Conservation (phyloP, 2,888 invertebrate genomes). For the Rotaria sp. region DNA sequence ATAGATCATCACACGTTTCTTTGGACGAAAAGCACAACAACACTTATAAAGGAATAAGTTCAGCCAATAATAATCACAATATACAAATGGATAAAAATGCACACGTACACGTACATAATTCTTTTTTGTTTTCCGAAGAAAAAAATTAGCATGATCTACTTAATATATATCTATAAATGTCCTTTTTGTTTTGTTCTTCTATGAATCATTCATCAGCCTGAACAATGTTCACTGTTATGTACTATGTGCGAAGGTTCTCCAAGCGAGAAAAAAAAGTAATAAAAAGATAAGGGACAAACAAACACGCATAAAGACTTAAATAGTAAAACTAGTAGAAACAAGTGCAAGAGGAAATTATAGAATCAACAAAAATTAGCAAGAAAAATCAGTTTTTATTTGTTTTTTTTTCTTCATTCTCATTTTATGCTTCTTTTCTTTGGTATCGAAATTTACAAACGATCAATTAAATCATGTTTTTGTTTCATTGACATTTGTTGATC, state of each 20-base stretch:
- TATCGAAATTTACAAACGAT: not conserved
- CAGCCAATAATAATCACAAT: not conserved
- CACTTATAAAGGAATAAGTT: not conserved
- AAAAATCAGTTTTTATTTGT: not conserved
- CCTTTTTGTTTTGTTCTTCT: not conserved
- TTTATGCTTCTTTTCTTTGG: not conserved
- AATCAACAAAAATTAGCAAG: not conserved
- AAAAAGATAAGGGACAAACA: not conserved
- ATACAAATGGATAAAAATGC: not conserved
- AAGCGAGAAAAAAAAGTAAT: not conserved
- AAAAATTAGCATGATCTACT: not conserved
- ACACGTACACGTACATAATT: not conserved
- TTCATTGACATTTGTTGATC: not conserved
- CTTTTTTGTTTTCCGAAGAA: not conserved
- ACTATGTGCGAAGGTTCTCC: not conserved
- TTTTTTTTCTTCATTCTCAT: not conserved
- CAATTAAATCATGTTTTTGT: constrained; percentile 14
- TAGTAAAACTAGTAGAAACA: not conserved
- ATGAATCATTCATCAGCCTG: not conserved
- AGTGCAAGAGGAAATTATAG: not conserved
- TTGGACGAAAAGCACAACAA: not conserved
- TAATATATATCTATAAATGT: not conserved
- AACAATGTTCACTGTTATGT: not conserved
- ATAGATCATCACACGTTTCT: not conserved
- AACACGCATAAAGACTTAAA: not conserved